A percentile compares a stretch with the other conserved stretches of the same genome.
phyloP scores from a whole-genome alignment of 2,888 invertebrate species.

The Rosalia funebris region DNA sequence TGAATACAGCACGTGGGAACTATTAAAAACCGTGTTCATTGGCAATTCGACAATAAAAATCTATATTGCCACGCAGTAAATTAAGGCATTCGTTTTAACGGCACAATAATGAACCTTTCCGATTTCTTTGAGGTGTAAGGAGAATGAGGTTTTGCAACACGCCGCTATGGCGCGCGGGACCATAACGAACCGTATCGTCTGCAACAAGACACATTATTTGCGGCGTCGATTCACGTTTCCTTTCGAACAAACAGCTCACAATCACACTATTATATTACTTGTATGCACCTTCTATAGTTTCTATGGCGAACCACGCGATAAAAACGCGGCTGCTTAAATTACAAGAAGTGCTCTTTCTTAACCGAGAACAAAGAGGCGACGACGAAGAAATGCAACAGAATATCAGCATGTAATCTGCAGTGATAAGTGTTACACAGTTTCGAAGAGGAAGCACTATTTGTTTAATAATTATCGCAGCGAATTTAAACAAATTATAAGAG shows the following conservation, averaged over 20 bases:
- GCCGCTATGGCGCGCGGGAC: neutral
- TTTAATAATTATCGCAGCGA: too few species aligned
- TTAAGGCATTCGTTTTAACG: slow-evolving; percentile 20
- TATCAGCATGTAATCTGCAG: too few species aligned
- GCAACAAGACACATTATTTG: slow-evolving; percentile 40
- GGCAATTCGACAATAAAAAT: slow-evolving; percentile 9
- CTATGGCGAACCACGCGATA: neutral
- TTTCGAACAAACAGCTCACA: slow-evolving; percentile 32
- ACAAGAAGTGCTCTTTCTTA: slow-evolving; percentile 11
- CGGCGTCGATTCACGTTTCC: slow-evolving; percentile 37
- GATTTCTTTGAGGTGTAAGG: slow-evolving; percentile 11
- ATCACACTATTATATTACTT: slow-evolving; percentile 28
- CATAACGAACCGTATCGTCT: slow-evolving; percentile 43
- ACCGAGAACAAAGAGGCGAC: neutral
- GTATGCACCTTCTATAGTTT: slow-evolving; percentile 23
- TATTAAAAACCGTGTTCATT: slow-evolving; percentile 1
- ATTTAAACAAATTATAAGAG: too few species aligned
- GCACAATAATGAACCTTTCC: slow-evolving; percentile 8
- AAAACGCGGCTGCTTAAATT: slow-evolving; percentile 7
- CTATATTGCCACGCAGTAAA: neutral
- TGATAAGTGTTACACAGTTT: too few species aligned
- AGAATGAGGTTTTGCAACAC: slow-evolving; percentile 12
- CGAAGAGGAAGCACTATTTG: too few species aligned
- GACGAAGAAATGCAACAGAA: slow-evolving; percentile 17
- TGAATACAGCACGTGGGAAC: neutral